Percentiles rank a stretch among this genome's conserved stretches.
These are phyloP conservation scores for Cynodonichthys magdalenae DNA, from an alignment of 2,797 vertebrate genomes.

Conservation along the genomic window DNA sequence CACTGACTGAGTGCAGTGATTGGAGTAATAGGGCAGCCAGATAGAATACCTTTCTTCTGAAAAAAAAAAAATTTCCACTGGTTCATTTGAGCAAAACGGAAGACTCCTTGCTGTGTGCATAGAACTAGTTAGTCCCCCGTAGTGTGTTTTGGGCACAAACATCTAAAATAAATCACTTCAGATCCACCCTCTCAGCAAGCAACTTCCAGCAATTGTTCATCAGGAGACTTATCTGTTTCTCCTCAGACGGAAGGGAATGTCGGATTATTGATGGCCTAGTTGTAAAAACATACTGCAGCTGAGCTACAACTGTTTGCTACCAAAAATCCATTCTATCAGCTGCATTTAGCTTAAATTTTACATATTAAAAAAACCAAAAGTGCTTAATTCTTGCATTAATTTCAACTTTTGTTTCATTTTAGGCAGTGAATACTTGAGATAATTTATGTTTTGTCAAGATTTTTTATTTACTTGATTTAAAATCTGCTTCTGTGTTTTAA, in stretches of 20 bases:
- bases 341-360: neutral
- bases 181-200: constrained; percentile 68
- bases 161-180: constrained; percentile 78
- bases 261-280: constrained; percentile 47
- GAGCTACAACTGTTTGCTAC: neutral
- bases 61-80: constrained; percentile 31
- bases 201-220: constrained; percentile 85
- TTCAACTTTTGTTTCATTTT: neutral
- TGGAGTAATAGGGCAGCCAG: constrained; percentile 23
- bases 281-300: constrained; percentile 33
- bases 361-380: too few relatives aligned
- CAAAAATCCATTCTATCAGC: constrained; percentile 8
- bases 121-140: constrained; percentile 55
- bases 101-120: constrained; percentile 65
- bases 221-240: constrained; percentile 73
- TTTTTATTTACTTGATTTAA: neutral
- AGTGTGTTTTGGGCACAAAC: constrained; percentile 68
- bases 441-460: neutral
- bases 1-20: constrained; percentile 26
- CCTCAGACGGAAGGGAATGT: constrained; percentile 61
- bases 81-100: constrained; percentile 65
- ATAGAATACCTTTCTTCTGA: constrained; percentile 14
- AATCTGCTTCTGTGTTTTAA: too few relatives aligned
- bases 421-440: neutral
- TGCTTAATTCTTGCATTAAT: neutral